Evolutionary conservation across 2,797 vertebrate species (phyloP).

Genomic region (Characodon lateralis): DNA sequence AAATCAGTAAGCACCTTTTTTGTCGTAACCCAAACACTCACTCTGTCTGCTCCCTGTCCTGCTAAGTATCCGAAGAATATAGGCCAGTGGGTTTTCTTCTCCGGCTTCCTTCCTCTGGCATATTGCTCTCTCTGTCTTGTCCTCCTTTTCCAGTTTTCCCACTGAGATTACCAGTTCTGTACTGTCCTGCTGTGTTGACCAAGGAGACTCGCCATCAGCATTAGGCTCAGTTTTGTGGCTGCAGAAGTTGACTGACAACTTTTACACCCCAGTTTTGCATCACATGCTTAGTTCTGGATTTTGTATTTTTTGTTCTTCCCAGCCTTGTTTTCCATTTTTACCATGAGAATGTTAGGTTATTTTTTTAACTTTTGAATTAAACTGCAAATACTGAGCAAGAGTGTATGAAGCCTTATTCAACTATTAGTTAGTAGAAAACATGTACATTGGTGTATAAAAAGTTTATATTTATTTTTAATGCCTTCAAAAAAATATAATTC

Average conservation of each 20-base stretch:
- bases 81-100: conserved; percentile 43
- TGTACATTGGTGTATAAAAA: background rate
- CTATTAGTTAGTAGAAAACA: background rate
- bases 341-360: conserved; percentile 10
- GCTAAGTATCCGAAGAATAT: conserved; percentile 42
- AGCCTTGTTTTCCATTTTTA: conserved; percentile 1
- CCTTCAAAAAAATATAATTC: background rate
- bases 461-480: too few relatives aligned
- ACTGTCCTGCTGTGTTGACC: conserved; percentile 79
- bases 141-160: conserved; percentile 67
- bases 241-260: conserved; percentile 34
- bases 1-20: conserved; percentile 19
- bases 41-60: conserved; percentile 77
- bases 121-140: conserved; percentile 59
- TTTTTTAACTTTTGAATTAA: conserved; percentile 2
- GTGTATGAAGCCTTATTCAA: background rate
- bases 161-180: conserved; percentile 87
- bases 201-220: conserved; percentile 74
- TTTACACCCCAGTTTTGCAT: conserved; percentile 2
- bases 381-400: conserved; percentile 26
- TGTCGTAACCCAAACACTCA: conserved; percentile 54
- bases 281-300: background rate
- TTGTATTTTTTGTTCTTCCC: conserved; percentile 10
- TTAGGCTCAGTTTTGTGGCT: conserved; percentile 76
- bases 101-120: conserved; percentile 30